Percentiles rank a stretch among this genome's conserved stretches.
Conservation (phyloP, 2,888 invertebrate genomes). For the Ephialtes manifestator region DNA sequence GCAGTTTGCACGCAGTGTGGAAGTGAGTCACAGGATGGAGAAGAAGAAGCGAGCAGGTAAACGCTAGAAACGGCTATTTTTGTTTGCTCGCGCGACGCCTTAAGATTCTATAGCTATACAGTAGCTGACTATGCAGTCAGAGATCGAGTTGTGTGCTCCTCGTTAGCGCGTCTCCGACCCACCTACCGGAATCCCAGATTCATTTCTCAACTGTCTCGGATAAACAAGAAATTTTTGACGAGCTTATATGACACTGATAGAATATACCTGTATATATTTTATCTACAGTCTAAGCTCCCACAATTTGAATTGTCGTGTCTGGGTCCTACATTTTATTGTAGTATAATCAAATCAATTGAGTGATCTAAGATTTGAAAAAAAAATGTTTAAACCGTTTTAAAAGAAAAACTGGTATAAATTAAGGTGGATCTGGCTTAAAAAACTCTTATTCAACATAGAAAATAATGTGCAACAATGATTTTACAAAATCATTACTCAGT, state of each 20-base stretch:
- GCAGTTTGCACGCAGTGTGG: background rate
- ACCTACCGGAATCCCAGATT: constrained; percentile 39
- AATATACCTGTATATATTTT: background rate
- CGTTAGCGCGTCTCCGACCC: constrained; percentile 45
- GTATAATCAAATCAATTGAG: no score
- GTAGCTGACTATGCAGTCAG: constrained; percentile 2
- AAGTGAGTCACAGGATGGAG: background rate
- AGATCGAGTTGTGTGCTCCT: constrained; percentile 32
- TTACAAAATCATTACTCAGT: no score
- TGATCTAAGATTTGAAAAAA: no score
- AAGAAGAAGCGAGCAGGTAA: constrained; percentile 20
- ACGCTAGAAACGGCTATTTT: constrained; percentile 36
- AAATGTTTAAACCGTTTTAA: no score
- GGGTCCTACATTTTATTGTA: no score
- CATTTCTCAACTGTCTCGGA: constrained; percentile 41
- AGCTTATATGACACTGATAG: background rate
- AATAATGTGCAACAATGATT: no score
- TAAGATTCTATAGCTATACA: background rate
- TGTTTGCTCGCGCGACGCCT: constrained; percentile 16
- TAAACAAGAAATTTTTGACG: constrained; percentile 27
- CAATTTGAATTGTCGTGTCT: no score
- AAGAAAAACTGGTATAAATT: no score
- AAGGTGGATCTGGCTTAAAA: background rate
- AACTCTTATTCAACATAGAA: no score
- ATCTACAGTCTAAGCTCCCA: no score